Evolutionary conservation across 2,888 invertebrate species (phyloP), one percentile per base, ranked within the genome.

Genomic region (Oasisia sp.): DNA sequence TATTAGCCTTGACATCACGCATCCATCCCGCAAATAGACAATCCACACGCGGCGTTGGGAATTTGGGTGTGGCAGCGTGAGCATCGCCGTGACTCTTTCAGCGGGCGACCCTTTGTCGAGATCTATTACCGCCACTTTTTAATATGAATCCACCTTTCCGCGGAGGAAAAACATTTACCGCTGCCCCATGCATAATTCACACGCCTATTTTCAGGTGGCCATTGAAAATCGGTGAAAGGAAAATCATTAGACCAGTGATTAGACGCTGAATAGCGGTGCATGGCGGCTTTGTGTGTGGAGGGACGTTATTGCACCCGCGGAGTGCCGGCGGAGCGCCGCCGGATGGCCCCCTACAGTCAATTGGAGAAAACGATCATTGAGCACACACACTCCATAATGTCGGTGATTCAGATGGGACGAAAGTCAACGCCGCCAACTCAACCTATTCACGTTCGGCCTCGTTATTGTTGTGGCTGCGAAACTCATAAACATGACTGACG

Each of bases 91-190:
- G 27, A 27, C n/a, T 74, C 74, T 74, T 74, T 74, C 74, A 74
- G 27, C 74, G 74, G 27, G 74, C 74, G 27, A 74, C 74, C 74
- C 74, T 74, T 74, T 74, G 74, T 74, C 74, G 74, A 74, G 74
- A 74, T 74, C 74, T 74, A 74, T 74, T 74, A 74, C 74, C 74
- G 74, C 19, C 74, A 74, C 74, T 74, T 74, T 74, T 74, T 74
- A 74, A 74, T 74, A 74, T 74, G 74, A 74, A 74, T 74, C 74
- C 74, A 74, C 74, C 74, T 74, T 74, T 74, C 74, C n/a, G n/a
- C 27, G 19, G 74, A 74, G 27, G 74, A 74, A 74, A 74, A 74
- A 74, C 74, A 74, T 74, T 74, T 74, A 74, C 19, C 19, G 74
- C 74, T 74, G 74, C n/a, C 74, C 74, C 74, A 74, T 74, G 74